These are phyloP conservation scores for Megalops atlanticus DNA, from an alignment of 2,113 vertebrate species.

Conservation along the genomic window DNA sequence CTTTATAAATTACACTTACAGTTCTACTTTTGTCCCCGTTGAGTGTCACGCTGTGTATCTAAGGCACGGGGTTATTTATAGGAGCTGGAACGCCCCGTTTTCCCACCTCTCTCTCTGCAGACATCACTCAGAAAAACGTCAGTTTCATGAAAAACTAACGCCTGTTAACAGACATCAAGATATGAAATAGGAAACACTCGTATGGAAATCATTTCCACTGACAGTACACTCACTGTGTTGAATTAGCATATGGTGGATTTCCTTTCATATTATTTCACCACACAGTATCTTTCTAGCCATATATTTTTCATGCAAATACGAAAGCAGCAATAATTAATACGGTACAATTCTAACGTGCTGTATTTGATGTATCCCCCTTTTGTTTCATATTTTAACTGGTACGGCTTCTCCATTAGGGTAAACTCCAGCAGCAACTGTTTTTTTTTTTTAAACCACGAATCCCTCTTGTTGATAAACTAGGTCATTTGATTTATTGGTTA, in stretches of 20 bases:
- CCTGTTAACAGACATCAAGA: neutral
- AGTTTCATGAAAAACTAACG: neutral
- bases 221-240: too few relatives aligned
- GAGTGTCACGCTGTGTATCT: neutral
- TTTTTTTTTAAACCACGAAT: neutral
- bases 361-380: neutral
- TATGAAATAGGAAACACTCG: neutral
- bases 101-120: neutral
- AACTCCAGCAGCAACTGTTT: neutral
- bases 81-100: neutral
- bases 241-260: too few relatives aligned
- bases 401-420: neutral
- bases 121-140: neutral
- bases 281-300: too few relatives aligned
- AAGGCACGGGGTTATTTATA: neutral
- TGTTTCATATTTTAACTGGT: neutral
- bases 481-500: constrained; percentile 11
- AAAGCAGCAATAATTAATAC: neutral
- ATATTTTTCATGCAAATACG: too few relatives aligned
- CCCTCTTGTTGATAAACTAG: constrained; percentile 18
- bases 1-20: neutral
- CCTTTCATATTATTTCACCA: too few relatives aligned
- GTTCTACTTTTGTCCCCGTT: neutral
- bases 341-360: neutral
- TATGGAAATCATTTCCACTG: too few relatives aligned